Evolutionary conservation across 2,797 vertebrate genomes (phyloP), one percentile per base, ranked within the genome.

Genomic region (Artibeus lituratus): DNA sequence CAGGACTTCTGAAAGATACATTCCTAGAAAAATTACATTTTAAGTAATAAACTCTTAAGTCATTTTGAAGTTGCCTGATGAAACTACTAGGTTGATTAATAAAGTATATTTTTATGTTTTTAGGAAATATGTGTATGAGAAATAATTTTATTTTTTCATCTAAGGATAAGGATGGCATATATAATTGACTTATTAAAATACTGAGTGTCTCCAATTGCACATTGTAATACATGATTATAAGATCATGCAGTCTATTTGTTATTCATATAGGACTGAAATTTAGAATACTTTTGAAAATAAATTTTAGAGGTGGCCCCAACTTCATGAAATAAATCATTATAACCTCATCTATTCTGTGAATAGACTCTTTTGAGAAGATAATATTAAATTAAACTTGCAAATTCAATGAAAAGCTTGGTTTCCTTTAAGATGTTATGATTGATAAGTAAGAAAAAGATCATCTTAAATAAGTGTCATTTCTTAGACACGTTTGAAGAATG

Each of bases 401-500:
- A 83, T 57, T 92, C 88, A 97, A 53, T 5, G 35, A 14, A 93
- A 62, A 44, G 29, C 22, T 70, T 95, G 2, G 29, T 78, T 91
- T 62, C 1, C 53, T 39, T 51, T 91, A 65, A 32, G 35, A 91
- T 69, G 49, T 80, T 89, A 74, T 81, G 90, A 87, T 10, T 91
- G 26, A 74, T 90, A 97, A 57, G 87, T 80, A 93, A 51, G 86
- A 24, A 94, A 65, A 7, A 97, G 91, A 53, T 22, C 73, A 51
- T 2, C 22, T 92, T 73, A 81, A 65, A 29, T 74, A 70, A 65
- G 0, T 94, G 11, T 3, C 11, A 93, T 95, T 84, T 18, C n/a
- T 29, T 70, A 96, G 24, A 80, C 44, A 47, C 16, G 24, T 11
- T 0, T 80, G 62, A 96, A 85, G 14, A 84, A 29, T 49, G 15